These are phyloP conservation scores for Caenorhabditis tropicalis DNA, from an alignment of 1,140 invertebrate genomes.

Conservation along the genomic window DNA sequence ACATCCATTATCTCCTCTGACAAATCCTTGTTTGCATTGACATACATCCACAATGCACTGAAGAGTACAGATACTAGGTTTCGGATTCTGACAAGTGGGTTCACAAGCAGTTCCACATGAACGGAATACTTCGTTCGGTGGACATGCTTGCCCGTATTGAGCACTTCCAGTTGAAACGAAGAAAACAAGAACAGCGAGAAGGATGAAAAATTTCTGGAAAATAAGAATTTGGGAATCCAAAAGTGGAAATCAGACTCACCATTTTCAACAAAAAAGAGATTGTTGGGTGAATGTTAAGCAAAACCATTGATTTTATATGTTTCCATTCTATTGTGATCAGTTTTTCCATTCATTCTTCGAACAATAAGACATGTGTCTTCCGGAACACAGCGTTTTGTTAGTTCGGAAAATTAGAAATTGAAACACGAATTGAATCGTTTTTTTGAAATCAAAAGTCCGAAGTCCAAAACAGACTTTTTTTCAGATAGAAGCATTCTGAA, in stretches of 20 bases:
- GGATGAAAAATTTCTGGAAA: slow-evolving; percentile 4
- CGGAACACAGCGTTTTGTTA: too few relatives aligned
- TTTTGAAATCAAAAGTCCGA: too few relatives aligned
- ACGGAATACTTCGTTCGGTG: neutral
- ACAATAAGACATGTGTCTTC: too few relatives aligned
- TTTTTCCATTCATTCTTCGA: too few relatives aligned
- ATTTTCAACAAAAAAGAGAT: neutral
- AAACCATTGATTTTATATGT: neutral
- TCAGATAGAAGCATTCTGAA: too few relatives aligned
- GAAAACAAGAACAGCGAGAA: neutral
- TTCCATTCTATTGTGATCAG: too few relatives aligned
- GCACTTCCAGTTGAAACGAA: neutral
- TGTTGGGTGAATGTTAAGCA: neutral
- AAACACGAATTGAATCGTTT: too few relatives aligned
- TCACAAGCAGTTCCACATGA: neutral
- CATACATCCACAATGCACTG: neutral
- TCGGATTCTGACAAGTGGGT: neutral
- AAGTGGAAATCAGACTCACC: neutral
- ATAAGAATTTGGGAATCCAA: neutral
- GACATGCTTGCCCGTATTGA: neutral
- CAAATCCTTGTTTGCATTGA: neutral
- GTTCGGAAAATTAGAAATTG: too few relatives aligned
- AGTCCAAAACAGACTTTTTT: too few relatives aligned
- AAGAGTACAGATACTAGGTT: neutral
- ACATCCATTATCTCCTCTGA: neutral